Conservation (phyloP, 2,888 invertebrate genomes). For the Lysandra bellargus region DNA sequence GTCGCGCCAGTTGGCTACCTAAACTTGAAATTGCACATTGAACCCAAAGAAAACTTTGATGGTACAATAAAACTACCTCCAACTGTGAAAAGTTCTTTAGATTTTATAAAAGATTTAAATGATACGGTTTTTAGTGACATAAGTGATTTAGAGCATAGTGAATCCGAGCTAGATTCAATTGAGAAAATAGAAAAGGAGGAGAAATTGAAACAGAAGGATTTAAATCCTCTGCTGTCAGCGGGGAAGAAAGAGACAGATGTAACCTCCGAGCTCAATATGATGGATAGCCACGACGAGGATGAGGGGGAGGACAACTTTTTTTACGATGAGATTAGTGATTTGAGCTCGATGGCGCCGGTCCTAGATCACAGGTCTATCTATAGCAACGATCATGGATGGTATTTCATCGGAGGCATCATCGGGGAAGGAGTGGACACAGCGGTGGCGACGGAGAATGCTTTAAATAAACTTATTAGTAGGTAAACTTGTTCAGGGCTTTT, state of each 20-base stretch:
- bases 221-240: conserved; percentile 68
- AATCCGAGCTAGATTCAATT: conserved; percentile 81
- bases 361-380: conserved; percentile 82
- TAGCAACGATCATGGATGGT: conserved; percentile 89
- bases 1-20: conserved; percentile 97
- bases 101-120: conserved; percentile 82
- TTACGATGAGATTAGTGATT: conserved; percentile 66
- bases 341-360: conserved; percentile 81
- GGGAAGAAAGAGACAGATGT: conserved; percentile 53
- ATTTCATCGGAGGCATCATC: conserved; percentile 90
- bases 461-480: conserved; percentile 90
- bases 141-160: conserved; percentile 83
- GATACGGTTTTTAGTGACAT: conserved; percentile 83
- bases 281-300: conserved; percentile 57
- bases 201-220: conserved; percentile 66
- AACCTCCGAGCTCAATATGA: conserved; percentile 48
- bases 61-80: conserved; percentile 65
- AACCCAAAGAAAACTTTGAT: conserved; percentile 79
- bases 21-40: conserved; percentile 91
- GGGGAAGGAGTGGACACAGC: conserved; percentile 84
- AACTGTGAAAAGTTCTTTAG: conserved; percentile 79
- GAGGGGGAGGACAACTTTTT: conserved; percentile 66
- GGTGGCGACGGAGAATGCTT: conserved; percentile 85
- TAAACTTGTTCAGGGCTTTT: conserved; percentile 74
- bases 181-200: conserved; percentile 76